Percentiles rank a stretch among this genome's conserved stretches.
Evolutionary conservation across 2,797 vertebrate species (phyloP).

Genomic region (Allobates femoralis): DNA sequence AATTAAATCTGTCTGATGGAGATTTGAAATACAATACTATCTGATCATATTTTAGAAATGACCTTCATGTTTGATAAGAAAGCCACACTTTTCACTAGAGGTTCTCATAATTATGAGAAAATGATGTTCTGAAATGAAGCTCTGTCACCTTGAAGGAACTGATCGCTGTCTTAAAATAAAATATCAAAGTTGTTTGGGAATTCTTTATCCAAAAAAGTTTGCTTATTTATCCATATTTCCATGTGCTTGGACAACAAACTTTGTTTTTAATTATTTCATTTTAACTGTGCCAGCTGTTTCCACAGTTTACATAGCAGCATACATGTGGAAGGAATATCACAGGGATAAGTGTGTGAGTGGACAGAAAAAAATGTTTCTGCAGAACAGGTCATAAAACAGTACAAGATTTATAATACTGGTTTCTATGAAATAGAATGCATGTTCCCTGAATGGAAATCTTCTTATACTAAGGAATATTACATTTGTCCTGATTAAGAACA

Average conservation of each 20-base stretch:
- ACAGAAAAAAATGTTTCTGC: constrained; percentile 21
- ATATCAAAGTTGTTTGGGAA: background rate
- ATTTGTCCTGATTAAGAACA: background rate
- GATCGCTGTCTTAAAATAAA: background rate
- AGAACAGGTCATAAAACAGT: constrained; percentile 40
- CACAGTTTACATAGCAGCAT: constrained; percentile 39
- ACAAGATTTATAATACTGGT: constrained; percentile 32
- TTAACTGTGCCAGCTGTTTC: constrained; percentile 50
- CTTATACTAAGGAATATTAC: background rate
- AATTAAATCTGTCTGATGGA: background rate
- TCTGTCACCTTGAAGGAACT: background rate
- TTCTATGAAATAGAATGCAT: constrained; percentile 24
- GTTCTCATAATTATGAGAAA: background rate
- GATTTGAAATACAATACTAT: background rate
- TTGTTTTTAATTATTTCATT: constrained; percentile 52
- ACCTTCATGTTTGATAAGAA: background rate
- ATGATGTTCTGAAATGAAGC: background rate
- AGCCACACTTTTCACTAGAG: background rate
- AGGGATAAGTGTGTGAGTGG: background rate
- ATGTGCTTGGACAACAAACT: constrained; percentile 6
- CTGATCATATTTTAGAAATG: background rate
- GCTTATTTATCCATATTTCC: constrained; percentile 42
- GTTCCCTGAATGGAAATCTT: constrained; percentile 28
- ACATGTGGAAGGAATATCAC: constrained; percentile 49
- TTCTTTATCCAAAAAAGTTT: constrained; percentile 20